phyloP scores from a whole-genome alignment of 2,113 vertebrate species.

The Clarias macrocephalus region DNA sequence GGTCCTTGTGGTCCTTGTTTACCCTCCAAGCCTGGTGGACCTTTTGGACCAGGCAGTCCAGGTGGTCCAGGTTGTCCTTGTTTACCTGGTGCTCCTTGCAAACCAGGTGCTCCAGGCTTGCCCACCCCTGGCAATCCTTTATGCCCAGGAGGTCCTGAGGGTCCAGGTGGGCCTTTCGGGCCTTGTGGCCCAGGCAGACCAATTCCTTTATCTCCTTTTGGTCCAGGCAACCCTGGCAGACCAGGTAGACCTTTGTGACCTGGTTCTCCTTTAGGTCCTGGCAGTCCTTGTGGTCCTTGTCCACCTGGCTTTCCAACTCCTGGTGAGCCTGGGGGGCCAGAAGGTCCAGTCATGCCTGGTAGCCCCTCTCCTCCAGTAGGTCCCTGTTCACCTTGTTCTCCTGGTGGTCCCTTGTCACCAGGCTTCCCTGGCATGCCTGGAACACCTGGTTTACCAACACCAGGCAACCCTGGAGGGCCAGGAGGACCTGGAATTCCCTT shows the following conservation, averaged over 20 bases:
- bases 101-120: constrained; percentile 87
- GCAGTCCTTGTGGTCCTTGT: constrained; percentile 87
- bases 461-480: constrained; percentile 77
- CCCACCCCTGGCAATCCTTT: constrained; percentile 87
- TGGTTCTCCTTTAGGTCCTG: constrained; percentile 85
- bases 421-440: constrained; percentile 89
- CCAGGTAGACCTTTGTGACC: constrained; percentile 91
- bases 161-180: constrained; percentile 85
- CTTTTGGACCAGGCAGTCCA: constrained; percentile 81
- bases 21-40: constrained; percentile 79
- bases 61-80: constrained; percentile 84
- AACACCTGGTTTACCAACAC: constrained; percentile 89
- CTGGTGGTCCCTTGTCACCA: constrained; percentile 82
- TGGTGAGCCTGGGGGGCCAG: constrained; percentile 84
- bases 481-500: constrained; percentile 84
- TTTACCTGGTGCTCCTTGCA: constrained; percentile 85
- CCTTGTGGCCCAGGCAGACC: constrained; percentile 87
- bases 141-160: constrained; percentile 82
- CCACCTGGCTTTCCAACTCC: constrained; percentile 88
- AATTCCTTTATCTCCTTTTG: constrained; percentile 91
- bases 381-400: constrained; percentile 86
- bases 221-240: constrained; percentile 84
- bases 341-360: constrained; percentile 82
- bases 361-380: constrained; percentile 82
- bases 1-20: constrained; percentile 83